Percentiles rank a stretch among this genome's conserved stretches.
Evolutionary conservation across 2,888 invertebrate genomes (phyloP).

Genomic region (Cyaniris semiargus): DNA sequence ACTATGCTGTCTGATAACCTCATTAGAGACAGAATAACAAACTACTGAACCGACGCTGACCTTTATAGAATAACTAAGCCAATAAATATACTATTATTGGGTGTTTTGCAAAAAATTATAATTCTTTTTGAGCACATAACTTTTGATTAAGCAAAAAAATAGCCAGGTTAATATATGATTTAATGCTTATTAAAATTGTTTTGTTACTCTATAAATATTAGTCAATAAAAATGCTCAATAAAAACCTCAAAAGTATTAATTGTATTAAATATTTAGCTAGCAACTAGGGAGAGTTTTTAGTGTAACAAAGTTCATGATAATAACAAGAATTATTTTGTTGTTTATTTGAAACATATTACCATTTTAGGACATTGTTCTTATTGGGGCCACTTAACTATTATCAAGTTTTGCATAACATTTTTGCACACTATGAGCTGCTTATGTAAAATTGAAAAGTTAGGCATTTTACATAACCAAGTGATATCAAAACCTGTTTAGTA

Average conservation of each 20-base stretch:
- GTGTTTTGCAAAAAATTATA: too few relatives aligned
- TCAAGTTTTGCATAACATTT: neutral
- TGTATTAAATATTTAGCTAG: too few relatives aligned
- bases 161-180: too few relatives aligned
- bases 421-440: neutral
- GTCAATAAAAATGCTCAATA: neutral
- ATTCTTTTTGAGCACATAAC: too few relatives aligned
- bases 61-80: neutral
- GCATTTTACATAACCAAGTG: slow-evolving; percentile 8
- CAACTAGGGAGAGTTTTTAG: neutral
- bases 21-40: neutral
- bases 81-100: neutral
- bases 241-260: too few relatives aligned
- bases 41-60: neutral
- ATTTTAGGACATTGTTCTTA: neutral
- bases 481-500: slow-evolving; percentile 9
- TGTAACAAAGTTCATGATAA: neutral
- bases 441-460: slow-evolving; percentile 1
- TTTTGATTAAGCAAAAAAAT: neutral
- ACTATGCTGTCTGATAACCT: slow-evolving; percentile 14
- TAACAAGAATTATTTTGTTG: neutral
- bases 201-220: neutral
- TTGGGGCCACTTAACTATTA: neutral
- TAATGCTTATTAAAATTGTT: neutral
- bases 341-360: neutral